Base-by-base conservation (phyloP, 2,888 invertebrate species). In the Parnassius apollo region DNA sequence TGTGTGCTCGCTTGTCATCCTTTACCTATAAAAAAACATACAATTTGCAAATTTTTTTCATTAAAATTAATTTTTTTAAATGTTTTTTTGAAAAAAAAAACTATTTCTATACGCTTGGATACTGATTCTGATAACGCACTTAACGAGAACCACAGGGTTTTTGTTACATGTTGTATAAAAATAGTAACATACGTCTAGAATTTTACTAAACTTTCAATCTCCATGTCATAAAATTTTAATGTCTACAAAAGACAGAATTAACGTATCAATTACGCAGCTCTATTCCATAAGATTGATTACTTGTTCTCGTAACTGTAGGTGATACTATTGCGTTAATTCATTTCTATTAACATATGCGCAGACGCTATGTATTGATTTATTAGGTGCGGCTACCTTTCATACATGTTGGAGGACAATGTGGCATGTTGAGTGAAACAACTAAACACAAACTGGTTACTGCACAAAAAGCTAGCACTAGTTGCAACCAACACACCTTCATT, bases 391-490 rank as follows among this genome's bases (percentile, higher is more conserved):
- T 35, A 22, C 51, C 59, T 64, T 55, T 55, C 57, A 13, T 51
- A 56, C 35, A 50, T 57, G 61, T 50, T 52, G 52, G 22, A 50
- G 48, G 46, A 64, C 63, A 59, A 64, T 59, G 55, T 57, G 57
- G 18, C 55, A 12, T 25, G 45, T 44, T 2, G 53, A 25, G 57
- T 54, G 45, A 59, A 68, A 65, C 59, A 54, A 65, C 67, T 67
- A 67, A 52, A 52, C 60, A 53, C 65, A 63, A 72, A 77, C 77
- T 68, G 75, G 75, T 78, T 70, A 35, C 56, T 67, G 71, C 74
- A 76, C 71, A 69, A 80, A 78, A 72, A 69, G 62, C 68, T 65
- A 69, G 61, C 67, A 69, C 71, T 71, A 68, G 73, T 74, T 73
- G 71, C 69, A 69, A 74, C 72, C 69, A 69, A 73, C 71, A 74